These are phyloP conservation scores for Leptobrachium ailaonicum DNA, from an alignment of 2,113 vertebrate genomes.

Conservation along the genomic window DNA sequence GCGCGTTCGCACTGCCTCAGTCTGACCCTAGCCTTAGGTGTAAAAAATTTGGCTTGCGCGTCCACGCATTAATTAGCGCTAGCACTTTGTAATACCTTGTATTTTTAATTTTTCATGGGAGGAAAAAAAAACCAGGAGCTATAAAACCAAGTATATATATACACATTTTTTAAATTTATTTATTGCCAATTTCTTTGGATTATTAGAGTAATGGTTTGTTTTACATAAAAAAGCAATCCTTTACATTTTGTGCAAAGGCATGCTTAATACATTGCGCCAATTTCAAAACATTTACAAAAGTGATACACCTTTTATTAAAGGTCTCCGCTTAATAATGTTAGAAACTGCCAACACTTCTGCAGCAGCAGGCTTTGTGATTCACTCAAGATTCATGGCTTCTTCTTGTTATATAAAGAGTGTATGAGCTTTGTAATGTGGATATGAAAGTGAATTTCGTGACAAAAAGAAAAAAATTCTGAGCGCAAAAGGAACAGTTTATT, in stretches of 20 bases:
- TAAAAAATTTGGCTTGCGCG: too few relatives aligned
- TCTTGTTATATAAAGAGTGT: slow-evolving; percentile 59
- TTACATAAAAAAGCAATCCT: slow-evolving; percentile 71
- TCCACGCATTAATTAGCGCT: too few relatives aligned
- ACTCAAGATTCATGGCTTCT: not conserved
- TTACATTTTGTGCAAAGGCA: slow-evolving; percentile 76
- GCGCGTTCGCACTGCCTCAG: too few relatives aligned
- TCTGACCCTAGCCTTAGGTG: too few relatives aligned
- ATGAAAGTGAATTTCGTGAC: slow-evolving; percentile 64
- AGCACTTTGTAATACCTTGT: too few relatives aligned
- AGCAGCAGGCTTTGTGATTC: slow-evolving; percentile 20
- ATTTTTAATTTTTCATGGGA: too few relatives aligned
- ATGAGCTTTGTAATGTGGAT: slow-evolving; percentile 87
- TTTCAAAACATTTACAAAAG: slow-evolving; percentile 82
- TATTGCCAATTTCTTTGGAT: slow-evolving; percentile 81
- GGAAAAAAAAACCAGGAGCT: too few relatives aligned
- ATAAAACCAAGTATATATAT: not conserved
- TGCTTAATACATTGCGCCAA: slow-evolving; percentile 76
- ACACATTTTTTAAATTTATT: slow-evolving; percentile 52
- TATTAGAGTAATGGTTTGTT: slow-evolving; percentile 82
- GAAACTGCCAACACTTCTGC: slow-evolving; percentile 9
- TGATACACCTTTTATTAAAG: too few relatives aligned
- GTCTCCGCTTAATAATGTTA: not conserved
- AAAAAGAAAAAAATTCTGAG: slow-evolving; percentile 60
- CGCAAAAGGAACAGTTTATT: slow-evolving; percentile 38